Percentiles rank a stretch among this genome's conserved stretches.
Evolutionary conservation across 30 jellyfish, hydroid and myxozoan species (phyloP).

Genomic region (Hydra vulgaris): DNA sequence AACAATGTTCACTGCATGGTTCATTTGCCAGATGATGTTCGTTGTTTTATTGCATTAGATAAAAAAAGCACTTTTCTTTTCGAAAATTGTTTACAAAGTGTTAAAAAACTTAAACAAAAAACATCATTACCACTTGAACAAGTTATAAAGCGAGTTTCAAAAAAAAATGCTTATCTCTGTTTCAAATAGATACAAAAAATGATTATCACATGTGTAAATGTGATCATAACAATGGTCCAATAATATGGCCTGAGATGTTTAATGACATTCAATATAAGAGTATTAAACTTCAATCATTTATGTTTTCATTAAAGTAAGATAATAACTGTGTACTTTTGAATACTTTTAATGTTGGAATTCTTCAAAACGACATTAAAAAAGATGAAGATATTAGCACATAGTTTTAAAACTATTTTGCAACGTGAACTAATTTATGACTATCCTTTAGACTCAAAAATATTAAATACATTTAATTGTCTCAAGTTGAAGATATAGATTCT

Average conservation of each 20-base stretch:
- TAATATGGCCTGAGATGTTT: not conserved
- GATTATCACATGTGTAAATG: not conserved
- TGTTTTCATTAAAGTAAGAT: not conserved
- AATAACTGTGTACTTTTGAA: not conserved
- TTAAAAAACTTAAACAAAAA: not conserved
- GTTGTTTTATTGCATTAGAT: not conserved
- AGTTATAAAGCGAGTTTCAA: not conserved
- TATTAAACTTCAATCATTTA: not conserved
- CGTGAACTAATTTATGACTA: too few species aligned
- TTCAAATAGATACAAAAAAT: not conserved
- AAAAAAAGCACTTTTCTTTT: not conserved
- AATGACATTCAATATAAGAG: not conserved
- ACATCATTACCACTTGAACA: not conserved
- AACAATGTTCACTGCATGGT: not conserved
- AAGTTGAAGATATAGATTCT: too few species aligned
- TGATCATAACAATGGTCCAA: not conserved
- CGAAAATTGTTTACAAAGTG: not conserved
- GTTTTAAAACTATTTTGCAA: too few species aligned
- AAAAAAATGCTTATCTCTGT: not conserved
- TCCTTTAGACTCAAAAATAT: too few species aligned
- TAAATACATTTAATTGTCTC: too few species aligned
- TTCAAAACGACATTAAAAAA: too few species aligned
- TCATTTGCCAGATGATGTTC: conserved; percentile 1
- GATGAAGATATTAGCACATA: too few species aligned
- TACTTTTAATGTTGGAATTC: not conserved